These are phyloP conservation scores for Saccopteryx leptura DNA, from an alignment of 2,113 vertebrate genomes.

Conservation along the genomic window DNA sequence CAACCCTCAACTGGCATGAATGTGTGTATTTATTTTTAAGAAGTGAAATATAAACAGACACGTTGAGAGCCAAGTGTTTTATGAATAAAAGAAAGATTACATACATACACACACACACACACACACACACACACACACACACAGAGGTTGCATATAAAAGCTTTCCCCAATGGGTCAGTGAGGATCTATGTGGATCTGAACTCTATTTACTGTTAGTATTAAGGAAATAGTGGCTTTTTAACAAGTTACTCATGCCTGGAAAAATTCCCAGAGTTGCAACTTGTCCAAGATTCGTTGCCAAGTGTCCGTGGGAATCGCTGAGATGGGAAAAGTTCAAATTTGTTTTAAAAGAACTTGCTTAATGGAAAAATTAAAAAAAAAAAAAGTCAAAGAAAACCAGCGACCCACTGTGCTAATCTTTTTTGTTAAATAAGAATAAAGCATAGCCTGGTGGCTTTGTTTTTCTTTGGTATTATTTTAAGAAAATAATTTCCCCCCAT, in stretches of 20 bases:
- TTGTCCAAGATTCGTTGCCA: constrained; percentile 96
- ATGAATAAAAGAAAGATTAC: constrained; percentile 89
- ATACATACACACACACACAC: constrained; percentile 87
- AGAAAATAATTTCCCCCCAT: constrained; percentile 30
- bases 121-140: constrained; percentile 87
- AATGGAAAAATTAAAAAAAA: constrained; percentile 90
- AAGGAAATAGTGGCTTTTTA: constrained; percentile 98
- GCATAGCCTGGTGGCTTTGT: constrained; percentile 80
- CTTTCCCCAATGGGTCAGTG: constrained; percentile 88
- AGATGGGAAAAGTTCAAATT: constrained; percentile 98
- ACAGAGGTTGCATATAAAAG: constrained; percentile 80
- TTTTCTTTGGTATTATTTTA: constrained; percentile 80
- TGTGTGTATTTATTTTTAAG: constrained; percentile 89
- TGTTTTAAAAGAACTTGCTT: constrained; percentile 93
- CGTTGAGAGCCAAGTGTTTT: constrained; percentile 90
- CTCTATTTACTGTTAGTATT: constrained; percentile 94
- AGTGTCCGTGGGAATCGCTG: constrained; percentile 98
- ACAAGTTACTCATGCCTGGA: constrained; percentile 98
- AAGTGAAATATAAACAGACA: constrained; percentile 89
- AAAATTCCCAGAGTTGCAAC: constrained; percentile 97
- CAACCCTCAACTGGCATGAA: constrained; percentile 87
- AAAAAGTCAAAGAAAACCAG: constrained; percentile 60
- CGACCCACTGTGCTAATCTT: constrained; percentile 83
- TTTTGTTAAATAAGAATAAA: constrained; percentile 85
- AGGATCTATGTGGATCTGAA: constrained; percentile 93